Base-by-base conservation (phyloP, 2,113 vertebrate genomes). In the Vicugna pacos region DNA sequence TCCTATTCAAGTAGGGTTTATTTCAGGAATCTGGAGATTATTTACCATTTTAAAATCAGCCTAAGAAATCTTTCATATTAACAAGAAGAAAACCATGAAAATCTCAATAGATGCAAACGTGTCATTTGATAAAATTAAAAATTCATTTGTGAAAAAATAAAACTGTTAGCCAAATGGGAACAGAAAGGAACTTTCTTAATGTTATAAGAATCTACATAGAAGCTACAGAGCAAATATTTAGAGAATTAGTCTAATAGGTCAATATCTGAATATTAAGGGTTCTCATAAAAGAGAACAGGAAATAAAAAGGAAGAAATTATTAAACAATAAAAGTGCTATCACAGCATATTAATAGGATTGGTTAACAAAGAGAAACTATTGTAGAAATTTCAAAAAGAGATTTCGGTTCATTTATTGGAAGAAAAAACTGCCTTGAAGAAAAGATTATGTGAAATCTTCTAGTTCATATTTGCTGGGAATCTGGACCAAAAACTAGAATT, bases 41-140 rank as follows among this genome's bases (percentile, higher is more conserved):
- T 35, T 89, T 75, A 75, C 83, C 60, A 75, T 67, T 65, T 22
- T 75, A 83, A 90, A 94, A 94, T 89, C 30, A 50, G 30, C 32
- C 38, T 67, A 83, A 76, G 58, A 67, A 94, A 83, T 75, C 48
- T 19, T 93, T 93, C 70, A n/a, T 64, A 48, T 67, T 76, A 90
- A 72, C 64, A 88, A 70, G 14, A 70, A 6, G 20, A 80, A 81
- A 80, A 67, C 15, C 30, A 94, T 48, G 60, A 76, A 83, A 89
- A 35, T 67, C 58, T 67, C 60, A 76, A 58, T 30, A 83, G 67
- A 83, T 73, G 42, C 24, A 89, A 64, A 82, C 48, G 35, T 24
- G 65, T 58, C 20, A 58, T 8, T 75, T 76, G 35, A 67, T 82
- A n/a, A 83, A 75, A 83, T 82, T 94, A 22, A 83, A 94, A 94